phyloP scores from a whole-genome alignment of 2,113 vertebrate species.

The Prionailurus bengalensis region DNA sequence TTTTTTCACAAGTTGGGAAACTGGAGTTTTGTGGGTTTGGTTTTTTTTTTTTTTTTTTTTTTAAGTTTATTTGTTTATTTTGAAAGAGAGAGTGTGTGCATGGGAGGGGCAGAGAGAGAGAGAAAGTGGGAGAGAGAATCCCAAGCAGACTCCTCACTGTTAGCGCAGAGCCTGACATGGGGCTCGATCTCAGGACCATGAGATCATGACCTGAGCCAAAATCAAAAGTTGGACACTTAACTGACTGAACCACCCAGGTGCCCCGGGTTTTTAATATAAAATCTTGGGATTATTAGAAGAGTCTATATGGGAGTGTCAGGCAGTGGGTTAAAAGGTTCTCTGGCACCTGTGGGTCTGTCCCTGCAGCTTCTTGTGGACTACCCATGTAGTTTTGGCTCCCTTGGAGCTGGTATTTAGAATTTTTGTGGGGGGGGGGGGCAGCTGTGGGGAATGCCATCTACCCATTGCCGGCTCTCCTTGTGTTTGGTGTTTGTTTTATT shows the following conservation, averaged over 20 bases:
- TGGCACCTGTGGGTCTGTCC: slow-evolving; percentile 31
- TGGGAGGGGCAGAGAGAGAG: too few relatives aligned
- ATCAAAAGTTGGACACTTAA: too few relatives aligned
- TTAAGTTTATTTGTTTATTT: too few relatives aligned
- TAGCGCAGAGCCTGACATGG: too few relatives aligned
- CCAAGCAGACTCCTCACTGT: too few relatives aligned
- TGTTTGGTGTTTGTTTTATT: slow-evolving; percentile 75
- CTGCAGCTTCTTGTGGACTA: slow-evolving; percentile 66
- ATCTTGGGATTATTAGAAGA: background rate
- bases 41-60: too few relatives aligned
- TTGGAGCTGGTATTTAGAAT: slow-evolving; percentile 54
- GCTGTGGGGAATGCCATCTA: background rate
- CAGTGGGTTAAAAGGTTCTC: background rate
- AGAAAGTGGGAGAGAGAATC: too few relatives aligned
- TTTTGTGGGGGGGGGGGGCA: slow-evolving; percentile 46
- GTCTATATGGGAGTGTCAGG: background rate
- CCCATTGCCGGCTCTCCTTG: slow-evolving; percentile 37
- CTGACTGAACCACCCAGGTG: too few relatives aligned
- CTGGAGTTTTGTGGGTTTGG: background rate
- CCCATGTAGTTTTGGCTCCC: background rate
- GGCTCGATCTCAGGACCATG: too few relatives aligned
- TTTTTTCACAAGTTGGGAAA: background rate
- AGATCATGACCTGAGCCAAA: too few relatives aligned
- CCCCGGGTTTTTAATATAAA: background rate
- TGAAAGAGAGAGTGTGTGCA: too few relatives aligned